Percentiles rank a stretch among this genome's conserved stretches.
Conservation (phyloP, 2,113 vertebrate species). For the Apodemus sylvaticus region DNA sequence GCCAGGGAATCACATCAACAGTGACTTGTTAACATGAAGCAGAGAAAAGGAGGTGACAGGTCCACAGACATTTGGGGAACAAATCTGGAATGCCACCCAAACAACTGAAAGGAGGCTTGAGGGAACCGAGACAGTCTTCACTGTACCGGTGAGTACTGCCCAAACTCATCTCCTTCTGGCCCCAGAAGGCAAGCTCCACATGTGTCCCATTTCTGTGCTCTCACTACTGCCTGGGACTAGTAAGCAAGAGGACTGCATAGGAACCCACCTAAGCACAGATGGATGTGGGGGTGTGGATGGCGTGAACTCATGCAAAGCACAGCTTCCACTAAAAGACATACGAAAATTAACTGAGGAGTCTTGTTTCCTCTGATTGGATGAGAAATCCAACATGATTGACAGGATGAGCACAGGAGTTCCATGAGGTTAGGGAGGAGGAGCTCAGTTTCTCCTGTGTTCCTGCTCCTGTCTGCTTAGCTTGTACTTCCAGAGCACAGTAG, state of each 20-base stretch:
- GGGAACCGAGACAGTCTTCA: not conserved
- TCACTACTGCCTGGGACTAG: not conserved
- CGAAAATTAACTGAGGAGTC: not conserved
- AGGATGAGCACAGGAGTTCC: not conserved
- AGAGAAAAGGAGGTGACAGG: not conserved
- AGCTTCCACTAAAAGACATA: not conserved
- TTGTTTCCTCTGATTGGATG: not conserved
- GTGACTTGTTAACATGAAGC: not conserved
- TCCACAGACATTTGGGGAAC: not conserved
- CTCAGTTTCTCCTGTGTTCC: not conserved
- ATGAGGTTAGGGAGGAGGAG: not conserved
- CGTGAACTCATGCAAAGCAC: not conserved
- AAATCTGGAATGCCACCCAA: not conserved
- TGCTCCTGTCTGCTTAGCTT: not conserved
- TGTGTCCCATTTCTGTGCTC: not conserved
- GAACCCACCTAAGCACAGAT: not conserved
- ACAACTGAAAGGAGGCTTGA: not conserved
- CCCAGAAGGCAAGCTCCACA: not conserved
- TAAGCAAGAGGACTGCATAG: not conserved
- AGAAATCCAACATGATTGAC: not conserved
- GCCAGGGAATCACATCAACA: not conserved
- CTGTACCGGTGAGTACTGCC: not conserved
- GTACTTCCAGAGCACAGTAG: not conserved
- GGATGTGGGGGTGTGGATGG: not conserved
- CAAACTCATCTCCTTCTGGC: not conserved